phyloP scores from a whole-genome alignment of 2,888 invertebrate genomes.

The Morpho helenor region DNA sequence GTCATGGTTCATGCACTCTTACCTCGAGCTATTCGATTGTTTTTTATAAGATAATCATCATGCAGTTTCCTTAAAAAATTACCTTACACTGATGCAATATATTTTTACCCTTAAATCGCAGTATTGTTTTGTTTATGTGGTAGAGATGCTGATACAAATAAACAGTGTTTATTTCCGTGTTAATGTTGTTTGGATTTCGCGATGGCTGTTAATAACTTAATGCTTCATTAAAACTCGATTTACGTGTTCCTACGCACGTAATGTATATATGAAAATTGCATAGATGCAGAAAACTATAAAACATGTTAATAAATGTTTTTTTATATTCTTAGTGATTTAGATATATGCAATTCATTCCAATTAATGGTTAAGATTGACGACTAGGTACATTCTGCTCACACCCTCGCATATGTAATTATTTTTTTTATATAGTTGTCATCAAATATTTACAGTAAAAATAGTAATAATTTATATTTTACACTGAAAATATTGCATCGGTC shows the following conservation, averaged over 20 bases:
- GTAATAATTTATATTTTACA: conserved; percentile 33
- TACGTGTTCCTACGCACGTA: conserved; percentile 13
- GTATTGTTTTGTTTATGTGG: not conserved
- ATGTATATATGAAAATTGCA: conserved; percentile 7
- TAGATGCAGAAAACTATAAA: conserved; percentile 1
- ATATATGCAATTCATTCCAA: not conserved
- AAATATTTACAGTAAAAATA: no score
- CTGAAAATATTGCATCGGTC: conserved; percentile 37
- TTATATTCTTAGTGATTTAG: not conserved
- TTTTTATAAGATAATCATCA: no score
- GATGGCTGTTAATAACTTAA: conserved; percentile 5
- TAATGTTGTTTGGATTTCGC: conserved; percentile 11
- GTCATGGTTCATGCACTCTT: no score
- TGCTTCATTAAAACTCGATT: conserved; percentile 11
- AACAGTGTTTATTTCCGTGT: conserved; percentile 5
- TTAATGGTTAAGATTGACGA: no score
- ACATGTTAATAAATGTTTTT: not conserved
- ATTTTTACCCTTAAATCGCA: no score
- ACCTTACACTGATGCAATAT: no score
- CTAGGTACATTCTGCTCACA: no score
- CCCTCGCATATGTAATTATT: no score
- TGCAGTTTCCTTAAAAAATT: no score
- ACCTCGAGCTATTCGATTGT: no score
- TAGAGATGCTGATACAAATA: conserved; percentile 4
- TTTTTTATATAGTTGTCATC: not conserved